Evolutionary conservation across 1,140 invertebrate genomes (phyloP).

Genomic region (Trichonephila clavata): DNA sequence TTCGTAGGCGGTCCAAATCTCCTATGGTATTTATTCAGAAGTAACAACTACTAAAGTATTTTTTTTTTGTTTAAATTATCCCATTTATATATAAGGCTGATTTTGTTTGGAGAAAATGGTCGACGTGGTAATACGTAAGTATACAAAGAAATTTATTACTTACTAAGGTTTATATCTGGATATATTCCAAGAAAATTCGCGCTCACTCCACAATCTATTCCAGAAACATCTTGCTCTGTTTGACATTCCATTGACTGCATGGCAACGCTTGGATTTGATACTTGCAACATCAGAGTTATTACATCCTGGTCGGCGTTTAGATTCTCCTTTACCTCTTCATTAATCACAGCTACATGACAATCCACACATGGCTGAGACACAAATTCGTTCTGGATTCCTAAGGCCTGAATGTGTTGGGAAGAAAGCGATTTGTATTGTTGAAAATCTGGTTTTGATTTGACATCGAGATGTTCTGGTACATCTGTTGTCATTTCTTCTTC

Average conservation of each 20-base stretch:
- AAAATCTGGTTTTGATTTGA: not conserved
- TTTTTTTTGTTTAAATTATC: too few species aligned
- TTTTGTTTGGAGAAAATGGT: too few species aligned
- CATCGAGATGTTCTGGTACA: not conserved
- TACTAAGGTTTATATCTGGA: not conserved
- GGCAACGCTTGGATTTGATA: not conserved
- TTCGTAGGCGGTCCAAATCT: too few species aligned
- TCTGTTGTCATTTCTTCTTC: not conserved
- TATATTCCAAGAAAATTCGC: not conserved
- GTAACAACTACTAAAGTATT: too few species aligned
- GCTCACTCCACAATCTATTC: not conserved
- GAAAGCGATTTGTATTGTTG: not conserved
- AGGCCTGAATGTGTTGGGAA: not conserved
- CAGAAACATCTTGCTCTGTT: not conserved
- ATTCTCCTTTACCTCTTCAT: not conserved
- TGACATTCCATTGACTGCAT: not conserved
- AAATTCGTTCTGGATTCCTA: not conserved
- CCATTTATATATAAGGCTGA: too few species aligned
- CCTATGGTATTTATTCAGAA: too few species aligned
- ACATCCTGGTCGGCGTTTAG: not conserved
- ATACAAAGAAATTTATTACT: not conserved
- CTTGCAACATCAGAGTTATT: not conserved
- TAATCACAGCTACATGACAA: not conserved
- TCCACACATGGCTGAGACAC: not conserved
- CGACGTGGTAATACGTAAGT: too few species aligned